Evolutionary conservation across 37 sponge, comb jelly and placozoan species (phyloP).

Genomic region (Cliona cf. orientalis): DNA sequence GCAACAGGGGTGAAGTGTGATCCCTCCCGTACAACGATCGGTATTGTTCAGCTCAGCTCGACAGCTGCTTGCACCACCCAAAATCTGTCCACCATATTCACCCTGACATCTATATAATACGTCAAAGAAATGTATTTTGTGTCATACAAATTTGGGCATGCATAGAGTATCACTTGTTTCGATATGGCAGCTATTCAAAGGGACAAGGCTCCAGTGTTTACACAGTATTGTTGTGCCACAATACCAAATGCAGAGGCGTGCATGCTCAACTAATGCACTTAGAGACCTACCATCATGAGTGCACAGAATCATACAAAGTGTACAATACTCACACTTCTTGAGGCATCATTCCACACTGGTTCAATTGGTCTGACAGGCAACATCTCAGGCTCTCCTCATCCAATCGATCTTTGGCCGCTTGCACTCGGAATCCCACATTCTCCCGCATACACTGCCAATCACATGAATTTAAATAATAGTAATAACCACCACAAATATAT

Average conservation of each 20-base stretch:
- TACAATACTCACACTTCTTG: slow-evolving; percentile 30
- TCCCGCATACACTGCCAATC: slow-evolving; percentile 55
- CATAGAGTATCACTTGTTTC: too few species aligned
- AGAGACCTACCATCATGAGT: background rate
- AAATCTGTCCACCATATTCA: slow-evolving; percentile 13
- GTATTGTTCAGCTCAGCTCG: slow-evolving; percentile 27
- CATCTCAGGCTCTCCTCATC: slow-evolving; percentile 51
- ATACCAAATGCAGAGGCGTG: too few species aligned
- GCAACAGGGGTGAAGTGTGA: slow-evolving; percentile 89
- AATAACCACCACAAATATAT: background rate
- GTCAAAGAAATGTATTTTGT: too few species aligned
- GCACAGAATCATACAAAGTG: background rate
- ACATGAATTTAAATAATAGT: background rate
- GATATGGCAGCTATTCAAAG: too few species aligned
- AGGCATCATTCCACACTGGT: slow-evolving; percentile 61
- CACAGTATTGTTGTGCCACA: background rate
- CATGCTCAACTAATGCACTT: too few species aligned
- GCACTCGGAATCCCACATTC: slow-evolving; percentile 39
- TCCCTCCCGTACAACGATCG: slow-evolving; percentile 43
- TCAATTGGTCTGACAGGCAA: slow-evolving; percentile 13
- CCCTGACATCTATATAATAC: slow-evolving; percentile 4
- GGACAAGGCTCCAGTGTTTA: background rate
- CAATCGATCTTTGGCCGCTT: slow-evolving; percentile 22
- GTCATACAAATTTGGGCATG: too few species aligned
- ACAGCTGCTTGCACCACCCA: slow-evolving; percentile 65